Percentiles rank a stretch among this genome's conserved stretches.
phyloP scores from a whole-genome alignment of 2,113 vertebrate genomes.

The Anguilla japonica region DNA sequence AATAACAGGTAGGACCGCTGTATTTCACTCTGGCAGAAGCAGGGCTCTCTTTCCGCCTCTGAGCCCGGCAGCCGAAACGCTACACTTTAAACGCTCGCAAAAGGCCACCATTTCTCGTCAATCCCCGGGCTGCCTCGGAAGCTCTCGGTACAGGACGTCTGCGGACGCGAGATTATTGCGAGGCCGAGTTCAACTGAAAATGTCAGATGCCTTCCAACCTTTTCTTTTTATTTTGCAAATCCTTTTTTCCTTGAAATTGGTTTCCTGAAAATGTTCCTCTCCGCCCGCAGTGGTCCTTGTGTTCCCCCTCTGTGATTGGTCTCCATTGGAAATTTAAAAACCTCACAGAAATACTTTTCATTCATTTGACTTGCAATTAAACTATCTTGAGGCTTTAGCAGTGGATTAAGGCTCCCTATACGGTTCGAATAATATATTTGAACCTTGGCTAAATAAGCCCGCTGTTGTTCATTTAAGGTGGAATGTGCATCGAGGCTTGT shows the following conservation, averaged over 20 bases:
- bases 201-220: conserved; percentile 37
- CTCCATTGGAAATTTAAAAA: conserved; percentile 32
- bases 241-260: conserved; percentile 43
- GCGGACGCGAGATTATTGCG: conserved; percentile 35
- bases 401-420: conserved; percentile 20
- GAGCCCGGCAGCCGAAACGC: background rate
- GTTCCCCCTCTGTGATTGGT: conserved; percentile 26
- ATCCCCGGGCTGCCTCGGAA: background rate
- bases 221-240: conserved; percentile 29
- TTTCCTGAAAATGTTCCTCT: conserved; percentile 37
- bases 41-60: background rate
- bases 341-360: conserved; percentile 30
- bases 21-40: background rate
- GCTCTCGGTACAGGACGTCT: conserved; percentile 21
- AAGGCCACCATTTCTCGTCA: background rate
- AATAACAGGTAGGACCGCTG: background rate
- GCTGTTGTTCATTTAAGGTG: background rate
- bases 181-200: conserved; percentile 53
- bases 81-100: background rate
- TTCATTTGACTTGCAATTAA: conserved; percentile 11
- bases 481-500: background rate
- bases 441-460: background rate
- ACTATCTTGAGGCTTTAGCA: conserved; percentile 29
- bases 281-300: conserved; percentile 3
- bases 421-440: conserved; percentile 21